Evolutionary conservation across 2,888 invertebrate species (phyloP).

Genomic region (Ernsta delagoae): DNA sequence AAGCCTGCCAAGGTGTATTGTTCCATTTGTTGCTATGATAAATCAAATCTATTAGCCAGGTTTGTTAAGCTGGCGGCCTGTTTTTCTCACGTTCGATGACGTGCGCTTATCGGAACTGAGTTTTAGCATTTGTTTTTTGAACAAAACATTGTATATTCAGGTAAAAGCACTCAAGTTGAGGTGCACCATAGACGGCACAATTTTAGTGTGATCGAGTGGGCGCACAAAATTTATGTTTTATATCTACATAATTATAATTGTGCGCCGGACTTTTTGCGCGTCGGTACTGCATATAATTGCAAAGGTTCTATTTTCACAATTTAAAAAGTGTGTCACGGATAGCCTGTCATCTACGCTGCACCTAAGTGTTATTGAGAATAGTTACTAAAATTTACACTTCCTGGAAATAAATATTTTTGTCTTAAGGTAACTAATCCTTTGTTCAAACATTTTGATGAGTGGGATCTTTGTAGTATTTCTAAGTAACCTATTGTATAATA

Average conservation of each 20-base stretch:
- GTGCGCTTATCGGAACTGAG: slow-evolving; percentile 20
- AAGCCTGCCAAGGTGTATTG: neutral
- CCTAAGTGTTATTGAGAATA: slow-evolving; percentile 13
- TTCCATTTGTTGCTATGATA: slow-evolving; percentile 5
- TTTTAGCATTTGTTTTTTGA: slow-evolving; percentile 27
- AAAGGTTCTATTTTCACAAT: too few species aligned
- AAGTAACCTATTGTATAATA: neutral
- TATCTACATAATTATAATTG: too few species aligned
- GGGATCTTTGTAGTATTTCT: neutral
- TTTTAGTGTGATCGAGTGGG: too few species aligned
- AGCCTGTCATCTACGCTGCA: too few species aligned
- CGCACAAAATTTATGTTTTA: too few species aligned
- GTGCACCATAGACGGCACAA: too few species aligned
- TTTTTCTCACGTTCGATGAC: slow-evolving; percentile 31
- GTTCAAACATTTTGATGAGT: neutral
- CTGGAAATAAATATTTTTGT: slow-evolving; percentile 19
- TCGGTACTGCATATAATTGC: too few species aligned
- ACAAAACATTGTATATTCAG: slow-evolving; percentile 31
- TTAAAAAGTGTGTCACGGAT: neutral
- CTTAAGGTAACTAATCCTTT: slow-evolving; percentile 12
- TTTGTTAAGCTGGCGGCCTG: slow-evolving; percentile 18
- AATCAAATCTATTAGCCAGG: slow-evolving; percentile 6
- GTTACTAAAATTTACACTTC: slow-evolving; percentile 20
- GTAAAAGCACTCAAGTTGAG: slow-evolving; percentile 7
- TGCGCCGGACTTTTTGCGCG: too few species aligned